Percentiles rank a stretch among this genome's conserved stretches.
These are phyloP conservation scores for Orgyia antiqua DNA, from an alignment of 2,888 invertebrate genomes.

Conservation along the genomic window DNA sequence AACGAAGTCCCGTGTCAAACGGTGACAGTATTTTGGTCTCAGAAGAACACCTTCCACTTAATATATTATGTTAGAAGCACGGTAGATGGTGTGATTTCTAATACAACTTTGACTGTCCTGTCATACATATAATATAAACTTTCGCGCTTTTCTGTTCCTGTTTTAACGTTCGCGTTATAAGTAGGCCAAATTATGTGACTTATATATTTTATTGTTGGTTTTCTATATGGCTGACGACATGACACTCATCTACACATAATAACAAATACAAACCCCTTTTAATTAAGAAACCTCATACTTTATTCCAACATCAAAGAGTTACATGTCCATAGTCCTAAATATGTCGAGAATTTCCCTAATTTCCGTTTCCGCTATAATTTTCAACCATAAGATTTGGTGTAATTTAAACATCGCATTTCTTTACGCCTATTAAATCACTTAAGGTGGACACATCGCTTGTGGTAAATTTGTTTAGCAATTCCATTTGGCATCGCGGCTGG, in stretches of 20 bases:
- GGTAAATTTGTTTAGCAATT: conserved; percentile 78
- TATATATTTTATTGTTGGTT: no score
- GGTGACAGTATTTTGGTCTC: no score
- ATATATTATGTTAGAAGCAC: no score
- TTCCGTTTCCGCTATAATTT: conserved; percentile 24
- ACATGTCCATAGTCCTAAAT: conserved; percentile 14
- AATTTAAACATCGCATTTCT: conserved; percentile 70
- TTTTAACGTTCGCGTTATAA: no score
- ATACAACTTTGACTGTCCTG: no score
- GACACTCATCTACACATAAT: neutral
- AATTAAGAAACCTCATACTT: conserved; percentile 1
- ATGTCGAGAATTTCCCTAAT: conserved; percentile 21
- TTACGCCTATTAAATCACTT: conserved; percentile 78
- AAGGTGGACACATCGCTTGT: conserved; percentile 75
- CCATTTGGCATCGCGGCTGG: conserved; percentile 63
- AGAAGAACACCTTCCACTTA: no score
- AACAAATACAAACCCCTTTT: neutral
- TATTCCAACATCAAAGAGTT: conserved; percentile 19
- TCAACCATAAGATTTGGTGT: conserved; percentile 50
- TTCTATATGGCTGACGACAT: no score
- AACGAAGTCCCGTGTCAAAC: no score
- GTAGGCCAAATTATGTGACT: no score
- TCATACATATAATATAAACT: no score
- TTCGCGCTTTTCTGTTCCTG: no score
- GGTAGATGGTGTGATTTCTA: no score